phyloP scores from a whole-genome alignment of 2,113 vertebrate species.

The Myanophis thanlyinensis region DNA sequence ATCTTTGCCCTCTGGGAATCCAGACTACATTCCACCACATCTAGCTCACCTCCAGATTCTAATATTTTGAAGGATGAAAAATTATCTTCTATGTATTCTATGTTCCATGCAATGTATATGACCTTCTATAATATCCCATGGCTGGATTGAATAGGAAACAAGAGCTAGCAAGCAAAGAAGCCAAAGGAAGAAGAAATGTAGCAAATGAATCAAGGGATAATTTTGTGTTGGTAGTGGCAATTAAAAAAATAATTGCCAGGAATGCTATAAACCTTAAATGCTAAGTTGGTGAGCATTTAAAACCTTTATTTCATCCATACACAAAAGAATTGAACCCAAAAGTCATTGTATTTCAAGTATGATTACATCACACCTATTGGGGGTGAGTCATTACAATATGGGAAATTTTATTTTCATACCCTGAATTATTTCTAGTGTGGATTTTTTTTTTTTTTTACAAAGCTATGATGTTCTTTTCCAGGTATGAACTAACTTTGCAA shows the following conservation, averaged over 20 bases:
- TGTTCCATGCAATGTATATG: background rate
- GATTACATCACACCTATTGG: background rate
- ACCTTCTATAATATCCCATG: background rate
- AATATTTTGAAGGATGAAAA: background rate
- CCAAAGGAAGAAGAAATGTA: background rate
- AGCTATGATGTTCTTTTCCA: constrained; percentile 47
- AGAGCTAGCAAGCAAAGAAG: background rate
- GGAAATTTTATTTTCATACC: background rate
- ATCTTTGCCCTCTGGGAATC: no score
- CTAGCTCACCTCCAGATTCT: background rate
- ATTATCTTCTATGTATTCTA: background rate
- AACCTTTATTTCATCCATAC: background rate
- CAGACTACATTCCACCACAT: no score
- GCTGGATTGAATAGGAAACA: background rate
- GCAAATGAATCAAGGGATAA: background rate
- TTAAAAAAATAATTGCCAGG: background rate
- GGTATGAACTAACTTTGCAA: constrained; percentile 49
- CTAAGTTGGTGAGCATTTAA: background rate
- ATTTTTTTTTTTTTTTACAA: background rate
- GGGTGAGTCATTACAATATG: background rate
- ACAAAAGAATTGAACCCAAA: background rate
- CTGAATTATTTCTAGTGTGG: background rate
- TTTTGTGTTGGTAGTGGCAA: background rate
- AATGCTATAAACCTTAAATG: background rate
- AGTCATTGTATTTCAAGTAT: background rate